Evolutionary conservation across 1,140 invertebrate genomes (phyloP).

Genomic region (Cryptotermes secundus): DNA sequence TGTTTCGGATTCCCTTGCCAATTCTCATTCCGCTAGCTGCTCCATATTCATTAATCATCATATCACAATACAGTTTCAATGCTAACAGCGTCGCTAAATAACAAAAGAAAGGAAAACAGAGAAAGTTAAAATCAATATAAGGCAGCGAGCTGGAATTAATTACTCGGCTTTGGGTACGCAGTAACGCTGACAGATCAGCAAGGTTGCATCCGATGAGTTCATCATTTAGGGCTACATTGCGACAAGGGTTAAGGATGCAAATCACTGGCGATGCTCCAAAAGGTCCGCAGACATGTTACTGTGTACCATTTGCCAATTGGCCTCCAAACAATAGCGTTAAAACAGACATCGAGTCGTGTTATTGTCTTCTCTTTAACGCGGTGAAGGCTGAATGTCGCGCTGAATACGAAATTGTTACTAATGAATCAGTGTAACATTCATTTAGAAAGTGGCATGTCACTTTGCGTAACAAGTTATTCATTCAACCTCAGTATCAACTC

Average conservation of each 20-base stretch:
- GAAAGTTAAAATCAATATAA: too few species aligned
- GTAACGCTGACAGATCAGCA: background rate
- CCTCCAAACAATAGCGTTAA: background rate
- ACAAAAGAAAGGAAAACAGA: too few species aligned
- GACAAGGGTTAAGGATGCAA: background rate
- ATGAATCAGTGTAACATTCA: background rate
- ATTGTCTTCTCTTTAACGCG: slow-evolving; percentile 1
- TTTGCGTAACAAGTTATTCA: too few species aligned
- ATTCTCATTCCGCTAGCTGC: too few species aligned
- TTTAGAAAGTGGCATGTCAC: too few species aligned
- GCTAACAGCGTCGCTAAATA: too few species aligned
- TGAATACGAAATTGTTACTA: background rate
- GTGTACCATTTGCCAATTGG: background rate
- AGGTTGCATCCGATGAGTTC: background rate
- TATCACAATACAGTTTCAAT: too few species aligned
- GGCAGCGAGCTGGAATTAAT: too few species aligned
- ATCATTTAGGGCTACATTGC: background rate
- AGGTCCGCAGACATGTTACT: background rate
- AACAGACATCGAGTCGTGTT: background rate
- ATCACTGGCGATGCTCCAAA: background rate
- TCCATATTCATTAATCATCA: too few species aligned
- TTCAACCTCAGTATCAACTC: too few species aligned
- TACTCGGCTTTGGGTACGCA: too few species aligned
- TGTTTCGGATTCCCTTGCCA: too few species aligned
- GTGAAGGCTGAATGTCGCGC: background rate